Percentiles rank a stretch among this genome's conserved stretches.
phyloP scores from a whole-genome alignment of 2,888 invertebrate genomes.

The Mythimna vitellina region DNA sequence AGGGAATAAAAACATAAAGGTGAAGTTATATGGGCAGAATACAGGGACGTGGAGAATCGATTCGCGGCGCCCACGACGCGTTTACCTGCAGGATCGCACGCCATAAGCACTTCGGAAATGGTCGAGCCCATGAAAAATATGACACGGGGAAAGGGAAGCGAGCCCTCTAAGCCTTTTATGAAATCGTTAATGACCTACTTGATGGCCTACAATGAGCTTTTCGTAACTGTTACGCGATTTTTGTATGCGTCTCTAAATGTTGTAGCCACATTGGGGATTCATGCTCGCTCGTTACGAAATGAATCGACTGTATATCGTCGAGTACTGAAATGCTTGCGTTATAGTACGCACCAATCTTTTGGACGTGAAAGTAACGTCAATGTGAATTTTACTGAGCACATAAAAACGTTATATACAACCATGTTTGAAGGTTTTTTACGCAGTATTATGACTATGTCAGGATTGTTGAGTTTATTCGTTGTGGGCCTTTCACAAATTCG shows the following conservation, averaged over 20 bases:
- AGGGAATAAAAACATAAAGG: conserved; percentile 48
- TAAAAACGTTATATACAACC: conserved; percentile 44
- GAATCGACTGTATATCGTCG: conserved; percentile 53
- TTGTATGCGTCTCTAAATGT: conserved; percentile 74
- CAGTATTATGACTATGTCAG: conserved; percentile 30
- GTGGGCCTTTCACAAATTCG: conserved; percentile 15
- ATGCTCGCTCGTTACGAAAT: conserved; percentile 43
- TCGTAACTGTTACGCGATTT: conserved; percentile 74
- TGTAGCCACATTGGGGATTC: conserved; percentile 59
- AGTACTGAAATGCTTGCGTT: conserved; percentile 42
- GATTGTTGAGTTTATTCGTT: conserved; percentile 36
- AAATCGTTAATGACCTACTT: conserved; percentile 86
- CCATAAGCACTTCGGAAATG: conserved; percentile 82
- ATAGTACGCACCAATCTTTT: conserved; percentile 55
- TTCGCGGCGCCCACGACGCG: conserved; percentile 56
- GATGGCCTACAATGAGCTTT: conserved; percentile 79
- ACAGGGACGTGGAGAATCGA: conserved; percentile 59
- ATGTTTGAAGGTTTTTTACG: conserved; percentile 25
- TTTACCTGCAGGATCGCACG: conserved; percentile 69
- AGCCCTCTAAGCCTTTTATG: conserved; percentile 86
- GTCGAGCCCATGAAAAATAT: conserved; percentile 85
- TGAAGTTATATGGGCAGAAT: conserved; percentile 36
- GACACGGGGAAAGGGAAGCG: conserved; percentile 82
- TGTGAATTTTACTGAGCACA: conserved; percentile 47
- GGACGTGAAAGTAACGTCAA: conserved; percentile 36